Conservation (phyloP, 2,888 invertebrate species). For the Parnassius glacialis region DNA sequence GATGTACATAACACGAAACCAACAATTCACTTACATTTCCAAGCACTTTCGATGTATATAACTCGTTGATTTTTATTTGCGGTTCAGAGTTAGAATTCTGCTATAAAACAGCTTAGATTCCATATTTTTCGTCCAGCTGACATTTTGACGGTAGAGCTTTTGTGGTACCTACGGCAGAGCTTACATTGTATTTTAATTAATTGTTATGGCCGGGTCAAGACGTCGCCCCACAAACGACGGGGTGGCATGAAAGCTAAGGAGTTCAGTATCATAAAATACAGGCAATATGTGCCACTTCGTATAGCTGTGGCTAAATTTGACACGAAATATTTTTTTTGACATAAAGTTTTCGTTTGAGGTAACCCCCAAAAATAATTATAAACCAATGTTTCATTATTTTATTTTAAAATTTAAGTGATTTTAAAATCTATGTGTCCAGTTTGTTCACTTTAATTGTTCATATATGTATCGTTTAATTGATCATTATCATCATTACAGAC, state of each 20-base stretch:
- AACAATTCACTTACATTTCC: not conserved
- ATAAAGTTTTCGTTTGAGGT: no score
- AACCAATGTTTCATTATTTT: no score
- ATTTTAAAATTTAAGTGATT: no score
- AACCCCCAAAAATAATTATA: no score
- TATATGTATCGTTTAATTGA: no score
- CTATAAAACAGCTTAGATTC: conserved; percentile 41
- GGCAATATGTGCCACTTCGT: conserved; percentile 38
- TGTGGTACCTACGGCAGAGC: conserved; percentile 25
- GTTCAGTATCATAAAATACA: conserved; percentile 45
- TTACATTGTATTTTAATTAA: conserved; percentile 74
- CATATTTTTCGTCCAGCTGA: conserved; percentile 46
- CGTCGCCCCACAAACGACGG: conserved; percentile 51
- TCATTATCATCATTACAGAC: no score
- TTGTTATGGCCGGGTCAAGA: conserved; percentile 65
- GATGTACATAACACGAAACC: conserved; percentile 2
- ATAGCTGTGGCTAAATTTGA: conserved; percentile 37
- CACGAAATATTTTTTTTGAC: conserved; percentile 25
- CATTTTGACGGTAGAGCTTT: conserved; percentile 42
- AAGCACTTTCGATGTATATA: not conserved
- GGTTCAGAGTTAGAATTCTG: conserved; percentile 32
- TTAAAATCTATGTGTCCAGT: no score
- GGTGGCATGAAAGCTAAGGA: conserved; percentile 54
- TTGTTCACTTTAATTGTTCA: no score
- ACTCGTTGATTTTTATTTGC: conserved; percentile 11